These are phyloP conservation scores for Xylota sylvarum DNA, from an alignment of 2,888 invertebrate genomes.

Conservation along the genomic window DNA sequence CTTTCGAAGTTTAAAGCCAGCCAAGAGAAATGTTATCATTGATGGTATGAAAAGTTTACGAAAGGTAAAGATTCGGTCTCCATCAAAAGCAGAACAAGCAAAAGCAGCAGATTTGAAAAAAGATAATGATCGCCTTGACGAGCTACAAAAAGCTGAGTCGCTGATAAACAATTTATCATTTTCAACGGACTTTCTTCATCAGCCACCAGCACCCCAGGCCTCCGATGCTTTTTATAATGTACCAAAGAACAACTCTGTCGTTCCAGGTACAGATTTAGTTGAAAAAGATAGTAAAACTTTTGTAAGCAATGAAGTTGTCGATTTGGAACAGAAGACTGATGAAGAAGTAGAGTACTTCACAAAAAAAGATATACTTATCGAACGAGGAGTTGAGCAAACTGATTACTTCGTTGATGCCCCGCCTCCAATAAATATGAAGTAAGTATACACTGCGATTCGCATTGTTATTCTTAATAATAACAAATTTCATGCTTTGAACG, in stretches of 20 bases:
- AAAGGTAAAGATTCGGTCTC: conserved; percentile 80
- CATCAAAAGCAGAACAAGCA: conserved; percentile 79
- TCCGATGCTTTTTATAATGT: conserved; percentile 82
- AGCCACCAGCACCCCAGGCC: conserved; percentile 51
- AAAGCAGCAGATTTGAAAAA: conserved; percentile 49
- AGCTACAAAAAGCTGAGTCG: conserved; percentile 80
- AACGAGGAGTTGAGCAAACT: conserved; percentile 78
- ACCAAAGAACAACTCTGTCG: conserved; percentile 82
- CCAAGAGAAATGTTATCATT: conserved; percentile 79
- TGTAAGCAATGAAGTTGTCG: conserved; percentile 41
- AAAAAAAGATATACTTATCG: conserved; percentile 83
- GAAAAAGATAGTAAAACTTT: conserved; percentile 7
- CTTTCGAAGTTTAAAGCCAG: conserved; percentile 82
- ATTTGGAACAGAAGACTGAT: conserved; percentile 80
- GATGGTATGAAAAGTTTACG: conserved; percentile 83
- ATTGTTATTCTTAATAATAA: neutral
- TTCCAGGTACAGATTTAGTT: conserved; percentile 66
- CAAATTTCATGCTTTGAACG: too few relatives aligned
- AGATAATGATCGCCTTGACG: conserved; percentile 76
- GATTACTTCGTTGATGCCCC: conserved; percentile 79
- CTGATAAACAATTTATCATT: conserved; percentile 83
- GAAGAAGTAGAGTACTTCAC: conserved; percentile 83
- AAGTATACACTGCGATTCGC: neutral
- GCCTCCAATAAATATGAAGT: conserved; percentile 75
- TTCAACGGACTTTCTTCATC: conserved; percentile 82